Percentiles rank a stretch among this genome's conserved stretches.
These are phyloP conservation scores for Kryptolebias marmoratus DNA, from an alignment of 2,113 vertebrate species.

Conservation along the genomic window DNA sequence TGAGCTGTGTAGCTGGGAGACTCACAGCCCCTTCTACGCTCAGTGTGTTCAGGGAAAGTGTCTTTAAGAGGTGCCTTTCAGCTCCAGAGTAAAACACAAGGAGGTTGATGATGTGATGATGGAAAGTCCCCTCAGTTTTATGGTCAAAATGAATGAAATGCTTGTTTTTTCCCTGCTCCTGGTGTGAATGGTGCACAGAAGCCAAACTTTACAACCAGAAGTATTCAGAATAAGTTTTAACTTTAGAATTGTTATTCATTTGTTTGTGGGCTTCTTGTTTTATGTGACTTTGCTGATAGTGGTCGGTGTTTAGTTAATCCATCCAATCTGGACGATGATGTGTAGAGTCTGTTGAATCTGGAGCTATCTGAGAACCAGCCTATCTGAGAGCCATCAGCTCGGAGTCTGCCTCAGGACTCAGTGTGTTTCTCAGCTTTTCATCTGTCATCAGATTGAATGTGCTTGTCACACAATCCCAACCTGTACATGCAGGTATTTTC, in stretches of 20 bases:
- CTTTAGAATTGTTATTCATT: neutral
- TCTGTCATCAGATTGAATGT: slow-evolving; percentile 5
- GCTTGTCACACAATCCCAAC: slow-evolving; percentile 19
- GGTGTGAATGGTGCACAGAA: neutral
- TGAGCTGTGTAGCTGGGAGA: slow-evolving; percentile 51
- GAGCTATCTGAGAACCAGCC: too few relatives aligned
- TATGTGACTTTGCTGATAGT: neutral
- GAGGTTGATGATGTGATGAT: slow-evolving; percentile 49
- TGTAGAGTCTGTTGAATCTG: too few relatives aligned
- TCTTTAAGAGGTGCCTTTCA: slow-evolving; percentile 31
- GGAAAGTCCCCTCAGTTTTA: slow-evolving; percentile 39
- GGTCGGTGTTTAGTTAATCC: too few relatives aligned
- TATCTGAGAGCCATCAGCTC: neutral
- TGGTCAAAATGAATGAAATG: slow-evolving; percentile 38
- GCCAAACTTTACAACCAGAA: slow-evolving; percentile 22
- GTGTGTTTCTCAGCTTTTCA: slow-evolving; percentile 27
- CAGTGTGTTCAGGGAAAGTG: slow-evolving; percentile 10
- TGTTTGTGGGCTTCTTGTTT: slow-evolving; percentile 21
- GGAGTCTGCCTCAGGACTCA: neutral
- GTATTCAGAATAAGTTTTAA: neutral
- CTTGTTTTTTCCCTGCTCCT: slow-evolving; percentile 32
- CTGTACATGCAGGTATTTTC: slow-evolving; percentile 54
- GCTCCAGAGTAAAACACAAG: slow-evolving; percentile 32
- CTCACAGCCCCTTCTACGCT: slow-evolving; percentile 48
- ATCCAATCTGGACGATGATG: too few relatives aligned